Evolutionary conservation across 1,140 invertebrate species (phyloP), one percentile per base, ranked within the genome.

Genomic region (Pomacea maculata): DNA sequence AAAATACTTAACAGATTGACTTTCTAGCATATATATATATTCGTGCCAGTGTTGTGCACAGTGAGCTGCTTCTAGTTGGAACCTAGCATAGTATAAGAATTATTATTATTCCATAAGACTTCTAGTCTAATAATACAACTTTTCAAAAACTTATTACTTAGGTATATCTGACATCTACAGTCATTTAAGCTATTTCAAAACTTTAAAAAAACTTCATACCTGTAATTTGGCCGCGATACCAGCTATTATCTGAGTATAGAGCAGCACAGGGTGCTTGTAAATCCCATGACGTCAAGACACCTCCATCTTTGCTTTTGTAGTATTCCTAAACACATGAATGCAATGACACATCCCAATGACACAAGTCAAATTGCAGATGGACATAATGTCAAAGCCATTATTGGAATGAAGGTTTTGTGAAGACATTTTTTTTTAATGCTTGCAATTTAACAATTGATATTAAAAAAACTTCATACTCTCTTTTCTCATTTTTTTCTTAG

Each of bases 151-250:
- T 68, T 10, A n/a, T 12, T 15, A 5, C 29, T 67, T n/a, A 25
- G 17, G 55, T 0, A n/a, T 25, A 29, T 68, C 21, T 34, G 45
- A 75, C 9, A 29, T 64, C 34, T 78, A 52, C 15, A 5, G 15
- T 34, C 34, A 2, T 57, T 19, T 71, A 72, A 21, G 25, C 15
- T 52, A 63, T 19, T 11, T 21, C 17, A 79, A 14, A 25, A 54
- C 11, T n/a, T 14, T 1, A 45, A 55, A 25, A 45, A 45, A 55
- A 25, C 17, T 34, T 82, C 72, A 67, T 65, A 88, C 96, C 95
- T 3, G 95, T 92, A n/a, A 96, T 94, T 84, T 94, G 93, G 2
- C 95, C 95, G 83, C 96, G 92, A 86, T 96, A 97, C 96, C 95
- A 97, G 4, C 91, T 88, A 87, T 96, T 95, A 1, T 94, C 93